These are phyloP conservation scores for Yponomeuta plumbellus DNA, from an alignment of 2,888 invertebrate genomes.

Conservation along the genomic window DNA sequence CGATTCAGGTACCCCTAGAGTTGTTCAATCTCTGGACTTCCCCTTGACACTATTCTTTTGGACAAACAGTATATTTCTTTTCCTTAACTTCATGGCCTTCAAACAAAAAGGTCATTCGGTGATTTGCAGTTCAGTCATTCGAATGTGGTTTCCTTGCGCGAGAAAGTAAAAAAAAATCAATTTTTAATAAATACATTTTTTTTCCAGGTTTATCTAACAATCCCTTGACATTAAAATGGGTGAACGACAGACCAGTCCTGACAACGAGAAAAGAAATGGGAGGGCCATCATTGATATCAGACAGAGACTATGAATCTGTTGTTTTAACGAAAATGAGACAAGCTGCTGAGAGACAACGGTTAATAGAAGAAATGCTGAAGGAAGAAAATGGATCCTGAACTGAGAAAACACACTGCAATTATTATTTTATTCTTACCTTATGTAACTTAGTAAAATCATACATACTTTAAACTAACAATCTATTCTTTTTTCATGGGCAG, in stretches of 20 bases:
- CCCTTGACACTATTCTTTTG: no score
- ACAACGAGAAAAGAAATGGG: conserved; percentile 45
- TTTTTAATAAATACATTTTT: no score
- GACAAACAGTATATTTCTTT: no score
- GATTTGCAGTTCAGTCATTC: background rate
- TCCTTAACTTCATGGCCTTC: no score
- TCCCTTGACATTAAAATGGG: conserved; percentile 84
- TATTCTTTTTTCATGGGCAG: no score
- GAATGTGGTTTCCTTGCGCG: background rate
- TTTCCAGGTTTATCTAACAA: conserved; percentile 80
- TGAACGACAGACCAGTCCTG: conserved; percentile 72
- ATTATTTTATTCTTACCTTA: background rate
- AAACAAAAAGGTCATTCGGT: no score
- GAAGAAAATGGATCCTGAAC: conserved; percentile 57
- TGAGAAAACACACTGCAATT: background rate
- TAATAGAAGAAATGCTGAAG: conserved; percentile 82
- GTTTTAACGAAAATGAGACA: conserved; percentile 88
- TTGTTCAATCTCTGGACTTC: no score
- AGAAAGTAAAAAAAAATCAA: no score
- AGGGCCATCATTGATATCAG: conserved; percentile 67
- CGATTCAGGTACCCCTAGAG: no score
- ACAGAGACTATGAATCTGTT: conserved; percentile 87
- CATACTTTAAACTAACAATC: no score
- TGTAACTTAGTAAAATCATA: background rate
- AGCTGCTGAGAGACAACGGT: conserved; percentile 88